Evolutionary conservation across 1,140 invertebrate genomes (phyloP).

Genomic region (Scaptomyza hsui): DNA sequence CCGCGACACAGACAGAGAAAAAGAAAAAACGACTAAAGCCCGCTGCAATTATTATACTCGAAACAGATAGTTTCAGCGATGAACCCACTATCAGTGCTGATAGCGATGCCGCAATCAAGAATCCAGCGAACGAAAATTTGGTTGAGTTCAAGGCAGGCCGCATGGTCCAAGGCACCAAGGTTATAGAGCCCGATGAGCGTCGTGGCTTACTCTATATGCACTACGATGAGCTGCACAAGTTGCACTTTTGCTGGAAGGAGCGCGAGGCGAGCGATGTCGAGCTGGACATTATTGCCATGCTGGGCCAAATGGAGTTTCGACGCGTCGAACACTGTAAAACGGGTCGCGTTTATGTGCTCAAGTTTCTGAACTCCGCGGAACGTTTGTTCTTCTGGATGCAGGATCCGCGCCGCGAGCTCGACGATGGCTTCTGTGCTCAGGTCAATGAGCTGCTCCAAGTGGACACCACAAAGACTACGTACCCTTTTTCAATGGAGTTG

Average conservation of each 20-base stretch:
- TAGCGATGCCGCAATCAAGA: background rate
- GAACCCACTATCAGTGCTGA: background rate
- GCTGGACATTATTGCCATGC: conserved; percentile 97
- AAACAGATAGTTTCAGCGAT: too few species aligned
- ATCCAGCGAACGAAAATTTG: conserved; percentile 78
- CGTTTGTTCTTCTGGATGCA: conserved; percentile 99
- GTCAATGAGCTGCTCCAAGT: conserved; percentile 92
- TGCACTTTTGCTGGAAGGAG: conserved; percentile 99
- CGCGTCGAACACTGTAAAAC: conserved; percentile 96
- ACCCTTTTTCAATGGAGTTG: background rate
- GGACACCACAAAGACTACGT: conserved; percentile 82
- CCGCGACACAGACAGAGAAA: background rate
- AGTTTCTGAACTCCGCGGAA: conserved; percentile 95
- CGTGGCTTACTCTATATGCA: conserved; percentile 97
- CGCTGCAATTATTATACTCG: too few species aligned
- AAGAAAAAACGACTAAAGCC: background rate
- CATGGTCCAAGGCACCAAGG: conserved; percentile 96
- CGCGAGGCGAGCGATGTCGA: conserved; percentile 87
- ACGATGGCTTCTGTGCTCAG: conserved; percentile 94
- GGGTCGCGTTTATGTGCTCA: conserved; percentile 96
- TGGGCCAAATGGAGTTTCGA: conserved; percentile 98
- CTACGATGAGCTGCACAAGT: conserved; percentile 95
- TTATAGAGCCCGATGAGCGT: conserved; percentile 96
- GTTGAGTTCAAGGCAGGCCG: conserved; percentile 98
- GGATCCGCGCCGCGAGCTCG: conserved; percentile 96